Evolutionary conservation across 2,888 invertebrate genomes (phyloP), one percentile per base, ranked within the genome.

Genomic region (Clivina fossor): DNA sequence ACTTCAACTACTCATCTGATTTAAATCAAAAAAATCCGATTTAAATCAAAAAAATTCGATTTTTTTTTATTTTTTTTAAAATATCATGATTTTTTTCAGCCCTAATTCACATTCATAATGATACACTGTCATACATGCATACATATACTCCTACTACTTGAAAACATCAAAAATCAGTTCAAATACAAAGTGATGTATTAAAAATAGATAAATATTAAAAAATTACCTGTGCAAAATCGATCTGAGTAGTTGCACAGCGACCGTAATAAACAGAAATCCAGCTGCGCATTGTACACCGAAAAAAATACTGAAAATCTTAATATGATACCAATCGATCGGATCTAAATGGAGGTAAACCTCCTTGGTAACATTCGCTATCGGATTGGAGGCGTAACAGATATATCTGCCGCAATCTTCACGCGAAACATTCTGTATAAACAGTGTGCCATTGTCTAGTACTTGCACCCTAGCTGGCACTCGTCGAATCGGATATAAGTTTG

Each of bases 331-430:
- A 56, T 90, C 86, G 66, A 86, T 82, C 13, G 93, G 93, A 74
- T 94, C 91, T 69, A 95, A 86, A 69, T 87, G 86, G 51, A 93
- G 77, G 46, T 86, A 74, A 20, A 94, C 84, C 65, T 84, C 83
- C 38, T 83, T 81, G 1, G 92, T 87, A 22, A 81, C 77, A 71
- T 92, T 93, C 49, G 88, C 88, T 61, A 88, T 79, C 11, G 90
- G 85, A 76, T 94, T 94, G 65, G 86, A 82, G 33, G 90, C 93
- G 68, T 86, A 85, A 69, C 93, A 93, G 59, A 83, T 79, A 74
- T 92, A 93, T 24, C 82, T 76, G 51, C 94, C 93, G 63, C 88
- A 87, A 74, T 93, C 93, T 68, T 85, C 83, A 61, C 88, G 80
- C 32, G 84, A 82, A 57, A 89, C 79, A 62, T 82, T 79, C 55